Percentiles rank a stretch among this genome's conserved stretches.
Evolutionary conservation across 2,888 invertebrate genomes (phyloP).

Genomic region (Stegana nigrithorax): DNA sequence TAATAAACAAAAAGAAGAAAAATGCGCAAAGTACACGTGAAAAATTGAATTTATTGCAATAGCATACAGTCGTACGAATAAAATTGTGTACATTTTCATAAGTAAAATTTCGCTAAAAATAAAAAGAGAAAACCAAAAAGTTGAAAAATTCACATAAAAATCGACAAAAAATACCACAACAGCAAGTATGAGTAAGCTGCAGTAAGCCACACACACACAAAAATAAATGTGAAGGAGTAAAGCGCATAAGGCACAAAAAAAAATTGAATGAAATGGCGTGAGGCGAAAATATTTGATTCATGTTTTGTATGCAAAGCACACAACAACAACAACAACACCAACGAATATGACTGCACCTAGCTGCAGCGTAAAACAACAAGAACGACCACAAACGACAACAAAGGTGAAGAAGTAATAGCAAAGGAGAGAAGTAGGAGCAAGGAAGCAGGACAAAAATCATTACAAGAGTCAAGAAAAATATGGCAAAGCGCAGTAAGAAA

Average conservation of each 20-base stretch:
- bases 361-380: no score
- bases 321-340: neutral
- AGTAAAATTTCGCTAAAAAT: conserved; percentile 1
- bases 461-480: no score
- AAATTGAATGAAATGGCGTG: neutral
- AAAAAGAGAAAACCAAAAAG: neutral
- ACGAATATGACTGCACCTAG: no score
- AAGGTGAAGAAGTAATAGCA: conserved; percentile 8
- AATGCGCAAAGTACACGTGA: conserved; percentile 1
- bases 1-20: conserved; percentile 20
- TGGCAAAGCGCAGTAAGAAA: no score
- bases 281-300: neutral
- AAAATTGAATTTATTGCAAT: conserved; percentile 22
- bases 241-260: conserved; percentile 29
- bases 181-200: no score
- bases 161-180: conserved; percentile 18
- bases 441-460: conserved; percentile 54
- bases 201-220: conserved; percentile 41
- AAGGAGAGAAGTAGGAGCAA: neutral
- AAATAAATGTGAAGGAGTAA: conserved; percentile 23
- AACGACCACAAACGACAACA: conserved; percentile 32
- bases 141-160: conserved; percentile 22
- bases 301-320: neutral
- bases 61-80: no score
- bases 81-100: no score